These are phyloP conservation scores for Octomys mimax DNA, from an alignment of 2,797 vertebrate species.

Conservation along the genomic window DNA sequence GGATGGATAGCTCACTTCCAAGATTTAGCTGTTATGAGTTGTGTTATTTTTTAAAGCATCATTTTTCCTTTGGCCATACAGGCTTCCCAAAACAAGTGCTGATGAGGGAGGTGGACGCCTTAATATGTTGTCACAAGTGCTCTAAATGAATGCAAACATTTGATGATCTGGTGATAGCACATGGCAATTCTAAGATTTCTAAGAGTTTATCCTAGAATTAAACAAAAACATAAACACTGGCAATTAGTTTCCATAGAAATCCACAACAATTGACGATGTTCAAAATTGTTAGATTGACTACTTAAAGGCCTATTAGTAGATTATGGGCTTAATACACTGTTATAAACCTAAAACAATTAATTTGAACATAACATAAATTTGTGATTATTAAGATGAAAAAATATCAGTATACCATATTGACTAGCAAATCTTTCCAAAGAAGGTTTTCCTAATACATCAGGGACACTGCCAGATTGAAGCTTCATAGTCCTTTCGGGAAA, in stretches of 20 bases:
- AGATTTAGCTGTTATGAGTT: too few species aligned
- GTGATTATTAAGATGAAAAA: slow-evolving; percentile 7
- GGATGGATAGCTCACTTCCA: too few species aligned
- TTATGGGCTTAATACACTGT: background rate
- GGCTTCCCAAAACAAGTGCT: background rate
- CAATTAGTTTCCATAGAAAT: background rate
- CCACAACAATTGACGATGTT: background rate
- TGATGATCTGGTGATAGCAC: background rate
- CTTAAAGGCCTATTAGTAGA: background rate
- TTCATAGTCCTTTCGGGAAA: background rate
- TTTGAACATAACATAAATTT: background rate
- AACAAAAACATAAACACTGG: background rate
- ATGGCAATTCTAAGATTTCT: background rate
- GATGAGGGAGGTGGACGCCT: background rate
- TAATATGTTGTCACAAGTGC: background rate
- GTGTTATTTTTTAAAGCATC: background rate
- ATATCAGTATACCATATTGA: background rate
- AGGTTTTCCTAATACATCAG: background rate
- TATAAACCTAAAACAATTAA: background rate
- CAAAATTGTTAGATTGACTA: background rate
- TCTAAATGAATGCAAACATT: background rate
- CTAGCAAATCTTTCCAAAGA: background rate
- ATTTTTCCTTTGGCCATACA: background rate
- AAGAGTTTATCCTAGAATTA: background rate
- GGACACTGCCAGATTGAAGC: background rate